These are phyloP conservation scores for Sebastes oblongus DNA, from an alignment of 2,797 vertebrate genomes.

Conservation along the genomic window DNA sequence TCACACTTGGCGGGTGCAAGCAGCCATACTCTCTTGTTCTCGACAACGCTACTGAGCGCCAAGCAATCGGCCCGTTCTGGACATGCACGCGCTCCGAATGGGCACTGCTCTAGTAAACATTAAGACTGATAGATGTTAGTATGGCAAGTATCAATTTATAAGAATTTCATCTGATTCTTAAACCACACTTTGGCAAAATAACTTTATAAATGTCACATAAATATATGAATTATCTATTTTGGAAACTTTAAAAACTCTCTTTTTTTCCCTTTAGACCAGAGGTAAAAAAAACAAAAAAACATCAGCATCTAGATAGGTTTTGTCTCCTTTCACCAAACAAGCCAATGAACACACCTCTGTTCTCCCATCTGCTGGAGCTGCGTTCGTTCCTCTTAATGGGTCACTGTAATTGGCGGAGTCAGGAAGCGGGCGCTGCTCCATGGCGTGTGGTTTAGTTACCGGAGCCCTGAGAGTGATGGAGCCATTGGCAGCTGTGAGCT, in stretches of 20 bases:
- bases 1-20: too few relatives aligned
- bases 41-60: too few relatives aligned
- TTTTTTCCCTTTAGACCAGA: neutral
- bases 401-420: slow-evolving; percentile 85
- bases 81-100: too few relatives aligned
- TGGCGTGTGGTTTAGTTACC: slow-evolving; percentile 49
- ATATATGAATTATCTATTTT: neutral
- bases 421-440: slow-evolving; percentile 48
- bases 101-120: neutral
- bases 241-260: neutral
- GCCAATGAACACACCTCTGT: slow-evolving; percentile 73
- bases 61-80: too few relatives aligned
- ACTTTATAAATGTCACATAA: neutral
- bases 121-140: neutral
- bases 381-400: slow-evolving; percentile 81
- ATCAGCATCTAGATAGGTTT: slow-evolving; percentile 27
- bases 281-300: neutral
- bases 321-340: slow-evolving; percentile 26
- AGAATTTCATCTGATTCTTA: neutral
- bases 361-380: slow-evolving; percentile 81
- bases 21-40: too few relatives aligned
- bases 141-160: neutral
- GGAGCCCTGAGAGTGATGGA: slow-evolving; percentile 80
- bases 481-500: slow-evolving; percentile 72
- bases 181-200: neutral